Conservation (phyloP, 2,113 vertebrate species). For the Hippocampus guttulatus region DNA sequence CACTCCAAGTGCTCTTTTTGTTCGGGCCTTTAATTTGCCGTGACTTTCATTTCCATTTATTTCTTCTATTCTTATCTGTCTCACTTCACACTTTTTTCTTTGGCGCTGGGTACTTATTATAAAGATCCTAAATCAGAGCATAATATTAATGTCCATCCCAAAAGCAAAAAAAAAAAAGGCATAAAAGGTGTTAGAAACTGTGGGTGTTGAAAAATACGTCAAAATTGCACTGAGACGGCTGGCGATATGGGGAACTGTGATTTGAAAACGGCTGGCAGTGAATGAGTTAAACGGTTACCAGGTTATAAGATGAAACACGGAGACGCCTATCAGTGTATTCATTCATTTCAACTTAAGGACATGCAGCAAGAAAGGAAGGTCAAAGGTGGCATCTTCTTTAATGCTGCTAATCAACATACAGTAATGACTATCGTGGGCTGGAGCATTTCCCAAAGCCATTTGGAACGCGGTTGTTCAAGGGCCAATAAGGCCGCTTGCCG, state of each 20-base stretch:
- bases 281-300: not conserved
- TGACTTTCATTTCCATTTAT: not conserved
- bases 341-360: not conserved
- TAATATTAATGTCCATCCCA: not conserved
- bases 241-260: no score
- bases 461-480: conserved; percentile 12
- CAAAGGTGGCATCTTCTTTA: not conserved
- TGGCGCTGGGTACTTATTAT: not conserved
- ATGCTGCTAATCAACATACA: not conserved
- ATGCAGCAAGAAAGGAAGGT: not conserved
- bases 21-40: not conserved
- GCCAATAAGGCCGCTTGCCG: not conserved
- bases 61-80: not conserved
- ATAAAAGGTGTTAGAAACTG: no score
- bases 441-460: conserved; percentile 2
- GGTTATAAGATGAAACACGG: not conserved
- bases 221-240: no score
- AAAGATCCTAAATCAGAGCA: not conserved
- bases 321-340: not conserved
- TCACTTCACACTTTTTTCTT: not conserved
- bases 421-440: not conserved
- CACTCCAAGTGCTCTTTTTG: not conserved
- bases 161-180: not conserved
- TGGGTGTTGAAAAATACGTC: no score
- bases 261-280: no score